phyloP scores from a whole-genome alignment of 2,797 vertebrate species.

The Halcyon chelicuti region DNA sequence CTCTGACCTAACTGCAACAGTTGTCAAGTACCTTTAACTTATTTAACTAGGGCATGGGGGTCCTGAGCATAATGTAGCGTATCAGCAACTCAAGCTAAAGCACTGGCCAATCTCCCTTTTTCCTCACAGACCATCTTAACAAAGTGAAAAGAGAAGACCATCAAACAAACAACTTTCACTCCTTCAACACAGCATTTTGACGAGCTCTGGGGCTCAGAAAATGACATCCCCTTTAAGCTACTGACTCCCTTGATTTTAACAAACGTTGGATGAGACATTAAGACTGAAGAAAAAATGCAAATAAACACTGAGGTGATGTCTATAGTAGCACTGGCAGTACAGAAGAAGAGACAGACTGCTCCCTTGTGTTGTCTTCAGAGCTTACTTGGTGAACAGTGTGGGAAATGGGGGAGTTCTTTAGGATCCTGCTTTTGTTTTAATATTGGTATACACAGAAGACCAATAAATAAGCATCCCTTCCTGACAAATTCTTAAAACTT shows the following conservation, averaged over 20 bases:
- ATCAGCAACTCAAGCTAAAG: background rate
- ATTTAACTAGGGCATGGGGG: background rate
- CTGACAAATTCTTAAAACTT: background rate
- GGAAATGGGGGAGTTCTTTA: background rate
- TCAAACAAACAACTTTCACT: background rate
- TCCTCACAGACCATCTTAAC: background rate
- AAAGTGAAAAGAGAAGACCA: background rate
- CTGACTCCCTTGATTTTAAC: background rate
- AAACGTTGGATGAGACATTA: background rate
- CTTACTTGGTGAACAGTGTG: background rate
- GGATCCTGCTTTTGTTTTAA: background rate
- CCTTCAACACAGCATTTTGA: background rate
- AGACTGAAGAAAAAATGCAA: conserved; percentile 24
- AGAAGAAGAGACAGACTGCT: background rate
- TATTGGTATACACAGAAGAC: background rate
- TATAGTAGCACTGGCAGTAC: background rate
- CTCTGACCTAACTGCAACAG: background rate
- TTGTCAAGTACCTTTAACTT: background rate
- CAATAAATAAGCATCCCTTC: background rate
- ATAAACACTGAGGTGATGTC: background rate
- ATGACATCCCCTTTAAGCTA: background rate
- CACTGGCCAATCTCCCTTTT: background rate
- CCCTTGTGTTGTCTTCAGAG: background rate
- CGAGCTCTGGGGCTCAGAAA: background rate
- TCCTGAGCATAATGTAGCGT: background rate